A percentile compares a stretch with the other conserved stretches of the same genome.
phyloP scores from a whole-genome alignment of 2,888 invertebrate species.

The Brachyopa scutellaris region DNA sequence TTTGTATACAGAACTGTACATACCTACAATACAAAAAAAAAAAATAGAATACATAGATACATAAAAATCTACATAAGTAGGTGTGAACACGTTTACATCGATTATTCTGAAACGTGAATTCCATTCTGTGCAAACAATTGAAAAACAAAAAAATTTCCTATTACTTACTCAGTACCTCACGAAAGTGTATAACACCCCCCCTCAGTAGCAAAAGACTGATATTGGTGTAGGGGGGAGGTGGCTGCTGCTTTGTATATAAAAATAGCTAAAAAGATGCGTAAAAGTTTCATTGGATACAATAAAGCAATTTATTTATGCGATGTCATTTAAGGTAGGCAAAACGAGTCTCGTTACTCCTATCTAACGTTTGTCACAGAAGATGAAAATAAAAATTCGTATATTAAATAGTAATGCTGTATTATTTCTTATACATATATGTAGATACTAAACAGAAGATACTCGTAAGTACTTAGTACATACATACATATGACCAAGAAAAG shows the following conservation, averaged over 20 bases:
- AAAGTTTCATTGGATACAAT: neutral
- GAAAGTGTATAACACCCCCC: neutral
- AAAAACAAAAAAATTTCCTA: neutral
- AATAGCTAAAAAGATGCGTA: neutral
- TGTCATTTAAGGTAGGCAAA: neutral
- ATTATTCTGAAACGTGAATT: neutral
- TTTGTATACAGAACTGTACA: no score
- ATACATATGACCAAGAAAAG: no score
- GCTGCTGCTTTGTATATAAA: neutral
- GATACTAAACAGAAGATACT: no score
- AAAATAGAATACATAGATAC: no score
- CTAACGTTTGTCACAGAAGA: neutral
- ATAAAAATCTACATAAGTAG: no score
- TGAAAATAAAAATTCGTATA: neutral
- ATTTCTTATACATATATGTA: no score
- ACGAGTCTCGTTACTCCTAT: neutral
- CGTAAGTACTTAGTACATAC: no score
- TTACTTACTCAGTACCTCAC: neutral
- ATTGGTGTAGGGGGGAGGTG: neutral
- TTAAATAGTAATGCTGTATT: neutral
- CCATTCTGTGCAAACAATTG: neutral
- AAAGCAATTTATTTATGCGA: constrained; percentile 11
- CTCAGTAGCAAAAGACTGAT: neutral
- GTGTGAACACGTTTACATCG: no score
- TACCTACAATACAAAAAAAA: no score